These are phyloP conservation scores for Platycheirus albimanus DNA, from an alignment of 2,888 invertebrate species.

Conservation along the genomic window DNA sequence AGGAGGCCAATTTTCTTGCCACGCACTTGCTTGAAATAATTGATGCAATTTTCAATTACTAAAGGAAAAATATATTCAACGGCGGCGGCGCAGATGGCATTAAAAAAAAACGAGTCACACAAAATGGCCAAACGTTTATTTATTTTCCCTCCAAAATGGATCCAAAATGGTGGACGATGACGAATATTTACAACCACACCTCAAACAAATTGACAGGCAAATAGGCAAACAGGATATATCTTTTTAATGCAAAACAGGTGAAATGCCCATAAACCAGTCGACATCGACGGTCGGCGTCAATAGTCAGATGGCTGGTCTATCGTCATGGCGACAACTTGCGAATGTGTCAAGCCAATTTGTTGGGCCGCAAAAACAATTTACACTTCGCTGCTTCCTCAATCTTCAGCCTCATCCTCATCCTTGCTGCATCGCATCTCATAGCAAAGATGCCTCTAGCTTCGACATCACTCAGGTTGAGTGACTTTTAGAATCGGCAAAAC, in stretches of 20 bases:
- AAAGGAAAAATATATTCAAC: not conserved
- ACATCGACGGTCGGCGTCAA: not conserved
- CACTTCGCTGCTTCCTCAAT: constrained; percentile 38
- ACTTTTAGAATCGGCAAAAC: constrained; percentile 61
- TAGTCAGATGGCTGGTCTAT: not conserved
- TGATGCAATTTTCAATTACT: constrained; percentile 67
- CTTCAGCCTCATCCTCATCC: not conserved
- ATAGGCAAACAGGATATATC: constrained; percentile 25
- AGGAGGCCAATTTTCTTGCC: constrained; percentile 47
- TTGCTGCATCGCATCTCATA: too few species aligned
- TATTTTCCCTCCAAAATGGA: constrained; percentile 1
- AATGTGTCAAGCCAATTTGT: constrained; percentile 73
- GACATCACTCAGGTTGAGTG: constrained; percentile 72
- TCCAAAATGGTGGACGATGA: too few species aligned
- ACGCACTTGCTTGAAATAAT: constrained; percentile 66
- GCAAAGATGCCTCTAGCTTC: constrained; percentile 29
- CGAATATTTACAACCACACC: constrained; percentile 50
- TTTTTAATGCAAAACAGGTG: constrained; percentile 52
- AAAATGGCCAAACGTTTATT: constrained; percentile 21
- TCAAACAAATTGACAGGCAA: constrained; percentile 56
- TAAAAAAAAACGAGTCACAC: not conserved
- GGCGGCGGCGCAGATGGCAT: constrained; percentile 53
- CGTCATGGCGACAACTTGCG: constrained; percentile 55
- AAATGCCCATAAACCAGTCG: constrained; percentile 61
- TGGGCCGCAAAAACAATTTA: constrained; percentile 62